Evolutionary conservation across 2,113 vertebrate species (phyloP).

Genomic region (Telmatochromis sp.): DNA sequence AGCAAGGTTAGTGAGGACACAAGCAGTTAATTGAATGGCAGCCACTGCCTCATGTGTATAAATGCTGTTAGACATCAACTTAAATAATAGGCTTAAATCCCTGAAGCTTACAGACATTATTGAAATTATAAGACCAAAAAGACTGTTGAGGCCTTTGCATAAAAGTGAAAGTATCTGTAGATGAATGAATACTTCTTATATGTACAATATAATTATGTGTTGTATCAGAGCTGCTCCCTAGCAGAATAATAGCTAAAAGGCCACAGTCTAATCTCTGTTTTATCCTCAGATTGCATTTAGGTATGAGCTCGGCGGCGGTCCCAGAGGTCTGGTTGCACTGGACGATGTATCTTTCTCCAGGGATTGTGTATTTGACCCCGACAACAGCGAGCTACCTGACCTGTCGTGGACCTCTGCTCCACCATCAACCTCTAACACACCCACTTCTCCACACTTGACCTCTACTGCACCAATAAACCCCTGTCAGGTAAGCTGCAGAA

Average conservation of each 20-base stretch:
- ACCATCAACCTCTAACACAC: not conserved
- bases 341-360: constrained; percentile 70
- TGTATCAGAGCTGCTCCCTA: not conserved
- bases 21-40: not conserved
- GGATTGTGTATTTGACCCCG: constrained; percentile 58
- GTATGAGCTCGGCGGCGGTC: constrained; percentile 12
- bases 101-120: not conserved
- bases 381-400: constrained; percentile 57
- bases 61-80: not conserved
- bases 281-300: constrained; percentile 56
- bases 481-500: constrained; percentile 47
- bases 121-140: not conserved
- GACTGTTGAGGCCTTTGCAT: not conserved
- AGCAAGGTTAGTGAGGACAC: constrained; percentile 57
- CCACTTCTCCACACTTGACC: not conserved
- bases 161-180: not conserved
- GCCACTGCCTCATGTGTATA: not conserved
- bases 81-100: not conserved
- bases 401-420: constrained; percentile 19
- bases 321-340: constrained; percentile 45
- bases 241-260: not conserved
- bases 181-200: not conserved
- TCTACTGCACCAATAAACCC: constrained; percentile 11
- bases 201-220: not conserved
- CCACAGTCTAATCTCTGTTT: not conserved